phyloP scores from a whole-genome alignment of 2,888 invertebrate genomes.

The Scaptomyza cyrtandrae region DNA sequence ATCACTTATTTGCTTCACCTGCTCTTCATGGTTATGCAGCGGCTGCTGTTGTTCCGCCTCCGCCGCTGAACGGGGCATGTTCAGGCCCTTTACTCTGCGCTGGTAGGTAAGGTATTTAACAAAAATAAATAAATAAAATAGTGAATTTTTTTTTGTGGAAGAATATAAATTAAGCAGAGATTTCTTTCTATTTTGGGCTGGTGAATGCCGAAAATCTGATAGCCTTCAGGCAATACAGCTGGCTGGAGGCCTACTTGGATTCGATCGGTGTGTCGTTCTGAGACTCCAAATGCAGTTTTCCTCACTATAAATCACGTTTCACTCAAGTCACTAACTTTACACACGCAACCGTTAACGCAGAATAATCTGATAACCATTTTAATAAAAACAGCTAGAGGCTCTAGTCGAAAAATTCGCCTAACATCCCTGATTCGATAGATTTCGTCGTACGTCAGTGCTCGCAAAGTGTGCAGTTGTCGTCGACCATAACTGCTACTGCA shows the following conservation, averaged over 20 bases:
- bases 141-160: not conserved
- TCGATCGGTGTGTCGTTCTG: slow-evolving; percentile 9
- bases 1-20: not conserved
- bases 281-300: slow-evolving; percentile 39
- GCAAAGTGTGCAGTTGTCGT: no score
- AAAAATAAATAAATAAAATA: not conserved
- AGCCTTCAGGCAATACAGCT: slow-evolving; percentile 35
- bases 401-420: no score
- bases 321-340: slow-evolving; percentile 67
- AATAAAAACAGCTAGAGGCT: no score
- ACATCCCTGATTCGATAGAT: no score
- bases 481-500: no score
- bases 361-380: no score
- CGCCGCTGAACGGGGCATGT: not conserved
- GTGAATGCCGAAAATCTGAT: slow-evolving; percentile 57
- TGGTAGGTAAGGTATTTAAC: not conserved
- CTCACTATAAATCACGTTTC: slow-evolving; percentile 40
- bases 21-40: not conserved
- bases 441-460: no score
- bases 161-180: slow-evolving; percentile 20
- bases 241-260: slow-evolving; percentile 27
- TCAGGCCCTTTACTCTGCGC: not conserved
- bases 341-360: slow-evolving; percentile 55
- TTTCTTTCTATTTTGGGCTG: slow-evolving; percentile 13
- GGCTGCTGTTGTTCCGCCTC: not conserved